Base-by-base conservation (phyloP, 2,888 invertebrate species). In the Callosobruchus maculatus region DNA sequence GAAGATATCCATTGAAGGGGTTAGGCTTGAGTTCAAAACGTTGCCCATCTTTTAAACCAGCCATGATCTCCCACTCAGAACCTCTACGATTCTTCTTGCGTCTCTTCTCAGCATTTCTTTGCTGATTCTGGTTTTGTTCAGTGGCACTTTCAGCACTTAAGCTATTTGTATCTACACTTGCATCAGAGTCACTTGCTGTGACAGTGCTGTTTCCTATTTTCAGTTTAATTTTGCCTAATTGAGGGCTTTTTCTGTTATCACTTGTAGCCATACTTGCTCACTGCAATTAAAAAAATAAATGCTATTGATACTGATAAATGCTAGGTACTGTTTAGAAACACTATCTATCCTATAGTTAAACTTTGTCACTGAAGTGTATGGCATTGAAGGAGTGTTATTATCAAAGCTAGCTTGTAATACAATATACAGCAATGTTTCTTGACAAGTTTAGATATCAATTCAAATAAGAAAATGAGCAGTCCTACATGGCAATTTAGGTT, bases 41-140 rank as follows among this genome's bases (percentile, higher is more conserved):
- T 87, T 94, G 94, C 0, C 94, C 95, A 82, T 94, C 94, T 83
- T 93, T 93, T 76, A 95, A 87, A 0, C 95, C 95, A 83, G 94
- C 94, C 71, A 95, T 88, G 74, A 95, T 94, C 86, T 95, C 94
- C 95, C 94, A 94, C 84, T 94, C 93, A 20, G 92, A 92, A 77
- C 92, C 92, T 31, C 92, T 89, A 67, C 91, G 80, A 68, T 81
- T 82, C 72, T 83, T 83, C 78, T 86, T 86, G 74, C 85, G 83
- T 71, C 85, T 78, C 74, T 81, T 81, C 31, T 81, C 78, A 74
- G 78, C 75, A n/a, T 83, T 85, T 67, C 82, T 80, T 13, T 82
- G 79, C 22, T 84, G 82, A 76, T 82, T 83, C 73, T 84, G n/a
- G n/a, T n/a, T n/a, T n/a, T n/a, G 85, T 74, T 86, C 85, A 18